Conservation (phyloP, 2,113 vertebrate species). For the Typhlomys cinereus region DNA sequence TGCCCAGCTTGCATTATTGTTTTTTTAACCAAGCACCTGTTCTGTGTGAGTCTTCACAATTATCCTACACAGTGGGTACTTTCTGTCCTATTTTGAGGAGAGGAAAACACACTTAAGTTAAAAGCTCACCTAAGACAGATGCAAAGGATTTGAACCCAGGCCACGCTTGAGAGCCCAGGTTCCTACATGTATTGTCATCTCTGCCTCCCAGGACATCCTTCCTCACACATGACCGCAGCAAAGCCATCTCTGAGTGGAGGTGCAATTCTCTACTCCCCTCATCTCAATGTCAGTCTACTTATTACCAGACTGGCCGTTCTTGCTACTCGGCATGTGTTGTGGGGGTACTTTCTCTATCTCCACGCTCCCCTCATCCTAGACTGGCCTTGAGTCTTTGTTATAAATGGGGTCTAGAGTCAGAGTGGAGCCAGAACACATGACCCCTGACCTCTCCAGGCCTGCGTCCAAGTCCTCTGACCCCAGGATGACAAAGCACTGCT, state of each 20-base stretch:
- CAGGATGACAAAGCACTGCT: constrained; percentile 64
- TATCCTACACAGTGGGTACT: background rate
- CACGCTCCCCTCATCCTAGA: background rate
- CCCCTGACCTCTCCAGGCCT: constrained; percentile 59
- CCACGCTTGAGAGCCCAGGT: background rate
- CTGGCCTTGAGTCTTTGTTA: background rate
- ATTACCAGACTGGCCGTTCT: background rate
- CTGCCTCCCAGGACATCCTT: background rate
- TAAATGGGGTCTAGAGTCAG: background rate
- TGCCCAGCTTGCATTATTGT: background rate
- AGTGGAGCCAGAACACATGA: background rate
- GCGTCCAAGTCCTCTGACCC: constrained; percentile 60
- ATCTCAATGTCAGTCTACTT: constrained; percentile 19
- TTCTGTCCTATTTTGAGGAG: background rate
- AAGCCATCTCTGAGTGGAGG: background rate
- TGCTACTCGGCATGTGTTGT: background rate
- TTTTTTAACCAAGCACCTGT: constrained; percentile 3
- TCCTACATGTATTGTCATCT: background rate
- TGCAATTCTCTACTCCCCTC: constrained; percentile 29
- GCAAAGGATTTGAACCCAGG: constrained; percentile 23
- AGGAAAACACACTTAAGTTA: constrained; percentile 5
- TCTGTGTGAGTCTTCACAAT: background rate
- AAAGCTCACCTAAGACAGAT: background rate
- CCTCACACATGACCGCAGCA: background rate
- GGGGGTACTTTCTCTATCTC: background rate